phyloP scores from a whole-genome alignment of 64 coral and sea anemone species.

The Trachythela sp. region DNA sequence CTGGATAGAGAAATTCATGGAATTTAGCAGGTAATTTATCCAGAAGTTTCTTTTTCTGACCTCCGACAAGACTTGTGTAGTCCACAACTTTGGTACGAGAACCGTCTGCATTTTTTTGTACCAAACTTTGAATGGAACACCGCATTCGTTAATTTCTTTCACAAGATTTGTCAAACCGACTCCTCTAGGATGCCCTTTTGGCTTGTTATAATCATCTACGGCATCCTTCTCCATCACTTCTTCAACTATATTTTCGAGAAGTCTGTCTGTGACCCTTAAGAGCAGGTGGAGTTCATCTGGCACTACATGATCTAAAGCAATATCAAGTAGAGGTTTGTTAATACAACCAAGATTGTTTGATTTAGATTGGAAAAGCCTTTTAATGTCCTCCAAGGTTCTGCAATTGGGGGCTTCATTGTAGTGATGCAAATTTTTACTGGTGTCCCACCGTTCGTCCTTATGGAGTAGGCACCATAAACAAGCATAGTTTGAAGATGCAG shows the following conservation, averaged over 20 bases:
- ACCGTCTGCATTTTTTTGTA: conserved; percentile 39
- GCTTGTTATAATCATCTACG: conserved; percentile 41
- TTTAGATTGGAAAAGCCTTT: conserved; percentile 45
- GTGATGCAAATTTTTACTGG: not conserved
- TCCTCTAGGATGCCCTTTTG: not conserved
- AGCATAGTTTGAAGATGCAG: conserved; percentile 8
- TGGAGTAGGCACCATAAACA: conserved; percentile 31
- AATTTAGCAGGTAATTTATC: not conserved
- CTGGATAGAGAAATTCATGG: conserved; percentile 28
- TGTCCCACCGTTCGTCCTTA: conserved; percentile 33
- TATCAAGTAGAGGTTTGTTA: conserved; percentile 21
- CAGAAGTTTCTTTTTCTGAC: not conserved
- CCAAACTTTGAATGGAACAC: not conserved
- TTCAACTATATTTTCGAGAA: conserved; percentile 27
- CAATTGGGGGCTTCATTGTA: not conserved
- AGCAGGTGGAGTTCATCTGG: conserved; percentile 54
- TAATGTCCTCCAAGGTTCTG: not conserved
- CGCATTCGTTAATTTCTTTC: not conserved
- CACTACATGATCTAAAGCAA: conserved; percentile 45
- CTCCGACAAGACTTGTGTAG: conserved; percentile 22
- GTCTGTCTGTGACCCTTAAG: conserved; percentile 50
- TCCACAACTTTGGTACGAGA: conserved; percentile 28
- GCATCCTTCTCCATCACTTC: too few species aligned
- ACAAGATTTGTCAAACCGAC: not conserved
- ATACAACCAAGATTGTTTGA: conserved; percentile 42